Evolutionary conservation across 2,797 vertebrate genomes (phyloP).

Genomic region (Chrosomus eos): DNA sequence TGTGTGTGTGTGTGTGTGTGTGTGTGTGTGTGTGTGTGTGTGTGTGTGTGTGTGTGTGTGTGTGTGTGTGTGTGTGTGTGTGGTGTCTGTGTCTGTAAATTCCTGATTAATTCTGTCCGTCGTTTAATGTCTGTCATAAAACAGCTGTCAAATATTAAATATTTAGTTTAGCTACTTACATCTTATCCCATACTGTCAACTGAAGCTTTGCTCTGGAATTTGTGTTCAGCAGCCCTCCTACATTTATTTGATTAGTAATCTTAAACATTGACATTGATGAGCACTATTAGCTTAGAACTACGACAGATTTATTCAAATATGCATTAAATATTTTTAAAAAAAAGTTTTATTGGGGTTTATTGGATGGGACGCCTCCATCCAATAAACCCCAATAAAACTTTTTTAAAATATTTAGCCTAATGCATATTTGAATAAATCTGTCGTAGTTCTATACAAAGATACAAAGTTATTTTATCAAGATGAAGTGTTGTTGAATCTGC

Average conservation of each 20-base stretch:
- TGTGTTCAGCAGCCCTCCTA: background rate
- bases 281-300: background rate
- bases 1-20: no score
- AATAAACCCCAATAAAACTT: no score
- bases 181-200: background rate
- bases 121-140: background rate
- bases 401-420: no score
- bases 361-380: background rate
- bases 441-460: no score
- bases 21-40: no score
- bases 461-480: background rate
- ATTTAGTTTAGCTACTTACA: background rate
- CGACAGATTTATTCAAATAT: background rate
- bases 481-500: no score
- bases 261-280: background rate
- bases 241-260: background rate
- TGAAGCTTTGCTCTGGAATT: background rate
- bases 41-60: no score
- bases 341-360: background rate
- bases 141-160: background rate
- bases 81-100: background rate
- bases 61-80: no score
- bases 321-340: background rate
- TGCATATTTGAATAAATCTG: no score
- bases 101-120: background rate